Conservation (phyloP, 2,888 invertebrate species). For the Leucoptera coffeella region DNA sequence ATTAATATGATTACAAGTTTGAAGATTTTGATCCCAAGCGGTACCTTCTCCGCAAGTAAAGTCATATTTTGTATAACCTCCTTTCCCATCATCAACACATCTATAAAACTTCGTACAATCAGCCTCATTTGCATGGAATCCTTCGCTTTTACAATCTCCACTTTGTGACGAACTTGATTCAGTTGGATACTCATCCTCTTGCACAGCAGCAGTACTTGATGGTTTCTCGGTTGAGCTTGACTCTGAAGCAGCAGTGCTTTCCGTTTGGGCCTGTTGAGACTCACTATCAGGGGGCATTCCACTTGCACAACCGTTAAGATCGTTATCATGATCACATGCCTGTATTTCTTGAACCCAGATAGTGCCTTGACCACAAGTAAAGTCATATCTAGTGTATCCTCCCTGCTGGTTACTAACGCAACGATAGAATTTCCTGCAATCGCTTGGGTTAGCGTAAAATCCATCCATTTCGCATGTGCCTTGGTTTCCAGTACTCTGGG, state of each 20-base stretch:
- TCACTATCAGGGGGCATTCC: slow-evolving; percentile 10
- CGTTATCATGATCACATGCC: slow-evolving; percentile 21
- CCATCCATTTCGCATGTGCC: slow-evolving; percentile 34
- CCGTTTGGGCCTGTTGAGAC: slow-evolving; percentile 8
- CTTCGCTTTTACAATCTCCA: too few relatives aligned
- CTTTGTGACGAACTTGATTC: too few relatives aligned
- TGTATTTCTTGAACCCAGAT: slow-evolving; percentile 36
- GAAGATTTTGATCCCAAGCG: slow-evolving; percentile 47
- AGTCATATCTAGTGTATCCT: slow-evolving; percentile 43
- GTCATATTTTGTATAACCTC: slow-evolving; percentile 39
- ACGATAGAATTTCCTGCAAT: slow-evolving; percentile 43
- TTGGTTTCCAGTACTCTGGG: neutral
- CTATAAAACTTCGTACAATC: slow-evolving; percentile 45
- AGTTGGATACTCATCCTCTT: slow-evolving; percentile 12
- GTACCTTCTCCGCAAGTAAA: slow-evolving; percentile 55
- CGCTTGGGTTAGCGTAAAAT: slow-evolving; percentile 29
- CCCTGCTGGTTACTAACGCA: slow-evolving; percentile 37
- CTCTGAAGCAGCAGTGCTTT: slow-evolving; percentile 3
- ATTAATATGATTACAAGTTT: slow-evolving; percentile 49
- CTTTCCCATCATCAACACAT: slow-evolving; percentile 38
- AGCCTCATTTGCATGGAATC: slow-evolving; percentile 24
- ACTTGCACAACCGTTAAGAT: slow-evolving; percentile 12
- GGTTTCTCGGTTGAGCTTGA: slow-evolving; percentile 1
- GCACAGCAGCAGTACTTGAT: slow-evolving; percentile 7
- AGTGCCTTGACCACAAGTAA: slow-evolving; percentile 51